Evolutionary conservation across 1,140 invertebrate genomes (phyloP).

Genomic region (Ephestia elutella): DNA sequence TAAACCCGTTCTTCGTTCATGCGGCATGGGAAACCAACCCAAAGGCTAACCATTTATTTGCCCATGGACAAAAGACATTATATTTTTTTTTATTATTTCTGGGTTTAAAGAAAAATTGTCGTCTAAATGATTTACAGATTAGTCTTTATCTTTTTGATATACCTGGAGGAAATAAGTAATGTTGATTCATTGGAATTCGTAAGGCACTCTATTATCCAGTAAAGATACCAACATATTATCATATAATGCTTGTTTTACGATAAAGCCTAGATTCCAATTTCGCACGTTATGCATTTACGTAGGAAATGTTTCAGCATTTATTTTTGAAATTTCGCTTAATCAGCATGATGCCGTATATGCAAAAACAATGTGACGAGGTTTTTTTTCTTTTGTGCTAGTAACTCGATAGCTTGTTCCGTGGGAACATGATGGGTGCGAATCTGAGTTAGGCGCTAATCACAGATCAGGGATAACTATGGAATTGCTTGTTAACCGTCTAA

Average conservation of each 20-base stretch:
- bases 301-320: too few relatives aligned
- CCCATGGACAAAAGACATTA: not conserved
- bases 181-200: too few relatives aligned
- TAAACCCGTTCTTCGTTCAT: slow-evolving; percentile 8
- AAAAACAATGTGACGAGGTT: not conserved
- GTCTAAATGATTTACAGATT: too few relatives aligned
- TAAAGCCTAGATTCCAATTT: too few relatives aligned
- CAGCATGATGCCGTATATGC: not conserved
- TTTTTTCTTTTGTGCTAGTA: not conserved
- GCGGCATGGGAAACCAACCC: slow-evolving; percentile 17
- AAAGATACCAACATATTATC: too few relatives aligned
- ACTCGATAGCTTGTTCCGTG: slow-evolving; percentile 17
- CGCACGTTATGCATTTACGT: too few relatives aligned
- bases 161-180: too few relatives aligned
- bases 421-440: slow-evolving; percentile 32
- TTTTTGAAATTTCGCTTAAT: not conserved
- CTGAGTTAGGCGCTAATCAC: slow-evolving; percentile 22
- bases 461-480: slow-evolving; percentile 25
- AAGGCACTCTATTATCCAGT: too few relatives aligned
- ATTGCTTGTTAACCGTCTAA: slow-evolving; percentile 23
- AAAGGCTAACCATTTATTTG: not conserved
- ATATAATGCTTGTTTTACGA: too few relatives aligned
- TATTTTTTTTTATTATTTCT: too few relatives aligned
- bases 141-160: too few relatives aligned
- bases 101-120: too few relatives aligned